Percentiles rank a stretch among this genome's conserved stretches.
Evolutionary conservation across 2,797 vertebrate species (phyloP).

Genomic region (Brachyrhaphis roseni): DNA sequence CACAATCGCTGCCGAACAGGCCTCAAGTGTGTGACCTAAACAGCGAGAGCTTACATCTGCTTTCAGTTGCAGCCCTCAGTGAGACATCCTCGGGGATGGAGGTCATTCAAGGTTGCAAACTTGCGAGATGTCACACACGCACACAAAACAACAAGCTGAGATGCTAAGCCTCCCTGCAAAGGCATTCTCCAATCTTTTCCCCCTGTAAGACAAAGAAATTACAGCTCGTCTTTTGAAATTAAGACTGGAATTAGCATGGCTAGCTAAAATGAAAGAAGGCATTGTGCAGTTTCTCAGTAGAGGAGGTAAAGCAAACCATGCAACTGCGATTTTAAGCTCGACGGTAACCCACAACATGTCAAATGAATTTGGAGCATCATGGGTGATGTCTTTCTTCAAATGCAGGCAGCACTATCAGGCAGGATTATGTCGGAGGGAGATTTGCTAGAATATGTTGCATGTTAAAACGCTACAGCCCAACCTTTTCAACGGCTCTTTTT

Average conservation of each 20-base stretch:
- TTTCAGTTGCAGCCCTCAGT: conserved; percentile 43
- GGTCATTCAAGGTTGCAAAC: conserved; percentile 31
- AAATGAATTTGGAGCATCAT: conserved; percentile 54
- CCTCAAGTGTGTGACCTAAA: conserved; percentile 54
- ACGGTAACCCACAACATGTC: conserved; percentile 51
- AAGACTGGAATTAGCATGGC: not conserved
- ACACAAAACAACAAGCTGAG: conserved; percentile 11
- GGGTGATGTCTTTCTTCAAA: conserved; percentile 60
- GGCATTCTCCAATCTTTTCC: not conserved
- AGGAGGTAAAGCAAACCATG: conserved; percentile 26
- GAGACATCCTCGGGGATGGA: conserved; percentile 20
- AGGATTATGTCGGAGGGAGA: conserved; percentile 41
- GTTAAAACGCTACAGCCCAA: conserved; percentile 12
- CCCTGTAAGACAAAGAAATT: conserved; percentile 1
- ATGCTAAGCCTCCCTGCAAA: not conserved
- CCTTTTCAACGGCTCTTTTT: conserved; percentile 6
- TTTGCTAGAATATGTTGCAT: conserved; percentile 29
- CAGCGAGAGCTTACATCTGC: conserved; percentile 49
- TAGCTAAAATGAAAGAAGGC: conserved; percentile 20
- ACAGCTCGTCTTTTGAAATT: conserved; percentile 21
- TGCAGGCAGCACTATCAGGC: conserved; percentile 42
- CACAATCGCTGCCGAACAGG: conserved; percentile 44
- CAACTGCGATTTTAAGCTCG: conserved; percentile 25
- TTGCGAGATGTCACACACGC: conserved; percentile 29
- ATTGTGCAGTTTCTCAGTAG: conserved; percentile 1